Evolutionary conservation across 2,888 invertebrate genomes (phyloP).

Genomic region (Amblyjoppa fuscipennis): DNA sequence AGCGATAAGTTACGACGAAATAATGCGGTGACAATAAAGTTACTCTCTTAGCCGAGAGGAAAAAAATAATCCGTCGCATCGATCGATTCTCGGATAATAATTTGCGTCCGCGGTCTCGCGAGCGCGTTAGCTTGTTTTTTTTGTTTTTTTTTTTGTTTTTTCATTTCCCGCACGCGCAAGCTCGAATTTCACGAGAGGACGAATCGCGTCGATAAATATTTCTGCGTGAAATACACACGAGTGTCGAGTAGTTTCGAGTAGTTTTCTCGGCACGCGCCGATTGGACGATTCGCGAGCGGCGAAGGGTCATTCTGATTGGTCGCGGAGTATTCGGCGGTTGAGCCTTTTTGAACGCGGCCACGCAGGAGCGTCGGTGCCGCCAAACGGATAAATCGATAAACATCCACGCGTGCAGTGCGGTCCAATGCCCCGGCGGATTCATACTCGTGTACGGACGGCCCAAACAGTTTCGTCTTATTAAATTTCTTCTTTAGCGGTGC

Average conservation of each 20-base stretch:
- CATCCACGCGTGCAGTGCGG: conserved; percentile 32
- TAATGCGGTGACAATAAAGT: conserved; percentile 34
- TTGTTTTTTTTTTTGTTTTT: neutral
- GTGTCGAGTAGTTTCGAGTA: neutral
- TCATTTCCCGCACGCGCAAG: neutral
- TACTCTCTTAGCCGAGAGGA: conserved; percentile 51
- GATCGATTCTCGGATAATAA: neutral
- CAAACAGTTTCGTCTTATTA: neutral
- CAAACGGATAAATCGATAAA: conserved; percentile 45
- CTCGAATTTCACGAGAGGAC: neutral
- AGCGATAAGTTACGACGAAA: conserved; percentile 22
- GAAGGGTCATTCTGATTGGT: neutral
- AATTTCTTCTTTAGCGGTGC: neutral
- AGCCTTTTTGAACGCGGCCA: conserved; percentile 17
- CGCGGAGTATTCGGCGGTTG: neutral
- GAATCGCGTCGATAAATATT: neutral
- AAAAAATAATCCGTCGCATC: neutral
- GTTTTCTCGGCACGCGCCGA: neutral
- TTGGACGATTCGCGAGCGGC: neutral
- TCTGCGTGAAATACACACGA: neutral
- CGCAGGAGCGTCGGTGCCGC: conserved; percentile 7
- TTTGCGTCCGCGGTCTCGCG: neutral
- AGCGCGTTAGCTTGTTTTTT: conserved; percentile 6
- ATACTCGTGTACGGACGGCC: neutral
- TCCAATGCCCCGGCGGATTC: neutral